Conservation (phyloP, 2,797 vertebrate genomes). For the Macroramphosus scolopax region DNA sequence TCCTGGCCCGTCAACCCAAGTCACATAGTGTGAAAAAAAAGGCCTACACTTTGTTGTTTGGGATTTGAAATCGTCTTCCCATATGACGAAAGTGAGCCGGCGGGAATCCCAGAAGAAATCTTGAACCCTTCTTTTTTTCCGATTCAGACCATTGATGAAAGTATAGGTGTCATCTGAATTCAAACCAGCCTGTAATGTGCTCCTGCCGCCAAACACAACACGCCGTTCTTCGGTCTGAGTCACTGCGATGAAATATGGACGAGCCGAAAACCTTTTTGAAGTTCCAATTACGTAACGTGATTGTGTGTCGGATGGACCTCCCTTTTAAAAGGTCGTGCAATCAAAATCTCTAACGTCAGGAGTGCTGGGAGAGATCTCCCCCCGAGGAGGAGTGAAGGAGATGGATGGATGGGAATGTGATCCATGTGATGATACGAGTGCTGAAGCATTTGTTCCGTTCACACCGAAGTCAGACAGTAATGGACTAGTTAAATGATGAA, state of each 20-base stretch:
- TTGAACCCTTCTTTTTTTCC: slow-evolving; percentile 7
- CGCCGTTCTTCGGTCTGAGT: slow-evolving; percentile 33
- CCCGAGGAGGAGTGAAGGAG: slow-evolving; percentile 17
- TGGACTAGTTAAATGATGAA: too few species aligned
- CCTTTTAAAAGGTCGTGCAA: slow-evolving; percentile 23
- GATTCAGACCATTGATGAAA: too few species aligned
- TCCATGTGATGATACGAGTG: slow-evolving; percentile 49
- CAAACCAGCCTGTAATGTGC: too few species aligned
- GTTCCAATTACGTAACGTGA: slow-evolving; percentile 39
- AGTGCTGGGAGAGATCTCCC: slow-evolving; percentile 21
- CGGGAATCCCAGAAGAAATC: slow-evolving; percentile 26
- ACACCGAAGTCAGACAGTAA: too few species aligned
- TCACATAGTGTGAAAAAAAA: too few species aligned
- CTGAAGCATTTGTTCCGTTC: too few species aligned
- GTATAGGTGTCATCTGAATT: too few species aligned
- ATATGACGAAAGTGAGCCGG: slow-evolving; percentile 47
- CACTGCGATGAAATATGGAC: slow-evolving; percentile 17
- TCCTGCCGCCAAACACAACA: slow-evolving; percentile 52
- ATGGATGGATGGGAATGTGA: slow-evolving; percentile 37
- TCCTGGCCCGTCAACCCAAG: too few species aligned
- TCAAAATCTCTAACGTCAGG: too few species aligned
- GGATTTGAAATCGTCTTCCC: slow-evolving; percentile 27
- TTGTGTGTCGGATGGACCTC: slow-evolving; percentile 49
- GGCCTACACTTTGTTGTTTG: slow-evolving; percentile 40
- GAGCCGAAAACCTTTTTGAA: slow-evolving; percentile 41